Percentiles rank a stretch among this genome's conserved stretches.
These are phyloP conservation scores for Cariama cristata DNA, from an alignment of 2,113 vertebrate species.

Conservation along the genomic window DNA sequence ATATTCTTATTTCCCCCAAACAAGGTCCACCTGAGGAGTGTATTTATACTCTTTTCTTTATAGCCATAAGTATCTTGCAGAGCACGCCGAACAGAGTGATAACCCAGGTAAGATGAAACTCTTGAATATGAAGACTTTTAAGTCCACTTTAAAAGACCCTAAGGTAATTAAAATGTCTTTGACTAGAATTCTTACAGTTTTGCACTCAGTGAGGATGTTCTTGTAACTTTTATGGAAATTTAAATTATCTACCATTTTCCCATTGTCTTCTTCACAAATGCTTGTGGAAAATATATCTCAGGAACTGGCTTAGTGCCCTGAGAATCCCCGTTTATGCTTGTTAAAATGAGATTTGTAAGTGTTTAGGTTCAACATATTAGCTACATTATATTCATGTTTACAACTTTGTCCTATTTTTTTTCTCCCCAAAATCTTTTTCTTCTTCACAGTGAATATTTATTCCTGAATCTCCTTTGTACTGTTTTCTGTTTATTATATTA, in stretches of 20 bases:
- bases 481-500: not conserved
- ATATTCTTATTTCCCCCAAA: not conserved
- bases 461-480: not conserved
- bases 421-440: not conserved
- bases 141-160: not conserved
- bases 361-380: not conserved
- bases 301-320: not conserved
- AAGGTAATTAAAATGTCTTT: slow-evolving; percentile 7
- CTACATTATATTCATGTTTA: not conserved
- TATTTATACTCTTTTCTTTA: not conserved
- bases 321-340: not conserved
- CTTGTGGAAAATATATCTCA: slow-evolving; percentile 28
- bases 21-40: not conserved
- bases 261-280: not conserved
- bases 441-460: not conserved
- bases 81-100: not conserved
- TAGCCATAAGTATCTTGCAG: slow-evolving; percentile 34
- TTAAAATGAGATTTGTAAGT: not conserved
- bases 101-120: slow-evolving; percentile 36
- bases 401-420: not conserved
- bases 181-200: not conserved
- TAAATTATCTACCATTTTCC: not conserved
- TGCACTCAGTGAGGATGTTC: not conserved
- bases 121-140: slow-evolving; percentile 10
- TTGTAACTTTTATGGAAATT: not conserved